These are phyloP conservation scores for Lasioglossum lativentre DNA, from an alignment of 2,888 invertebrate species.

Conservation along the genomic window DNA sequence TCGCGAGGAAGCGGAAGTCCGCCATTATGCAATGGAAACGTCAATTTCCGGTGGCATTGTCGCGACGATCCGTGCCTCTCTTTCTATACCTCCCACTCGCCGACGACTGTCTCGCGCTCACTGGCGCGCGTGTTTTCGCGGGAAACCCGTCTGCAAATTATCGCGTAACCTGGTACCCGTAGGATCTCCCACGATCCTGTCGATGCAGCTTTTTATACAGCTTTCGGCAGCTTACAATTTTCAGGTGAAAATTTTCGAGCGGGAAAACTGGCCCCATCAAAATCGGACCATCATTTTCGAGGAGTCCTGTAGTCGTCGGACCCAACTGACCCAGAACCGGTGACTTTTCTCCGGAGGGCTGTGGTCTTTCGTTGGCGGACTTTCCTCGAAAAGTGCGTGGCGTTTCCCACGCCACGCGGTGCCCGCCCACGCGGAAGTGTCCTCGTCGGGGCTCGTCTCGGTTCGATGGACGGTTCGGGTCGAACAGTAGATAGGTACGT, in stretches of 20 bases:
- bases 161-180: neutral
- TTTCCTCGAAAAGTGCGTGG: slow-evolving; percentile 3
- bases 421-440: slow-evolving; percentile 65
- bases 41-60: slow-evolving; percentile 77
- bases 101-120: slow-evolving; percentile 12
- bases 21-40: slow-evolving; percentile 82
- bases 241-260: no score
- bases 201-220: no score
- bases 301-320: neutral
- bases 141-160: slow-evolving; percentile 45
- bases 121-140: slow-evolving; percentile 25
- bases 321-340: neutral
- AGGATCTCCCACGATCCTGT: neutral
- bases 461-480: slow-evolving; percentile 63
- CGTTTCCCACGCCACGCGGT: slow-evolving; percentile 64
- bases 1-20: slow-evolving; percentile 80
- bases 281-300: neutral
- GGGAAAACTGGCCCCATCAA: neutral
- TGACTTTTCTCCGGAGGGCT: neutral
- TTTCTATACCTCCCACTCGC: slow-evolving; percentile 56
- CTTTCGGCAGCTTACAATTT: no score
- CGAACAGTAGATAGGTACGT: slow-evolving; percentile 50
- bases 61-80: slow-evolving; percentile 71
- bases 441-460: slow-evolving; percentile 59
- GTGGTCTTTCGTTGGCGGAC: neutral